Percentiles rank a stretch among this genome's conserved stretches.
Conservation (phyloP, 2,113 vertebrate species). For the Protobothrops mucrosquamatus region DNA sequence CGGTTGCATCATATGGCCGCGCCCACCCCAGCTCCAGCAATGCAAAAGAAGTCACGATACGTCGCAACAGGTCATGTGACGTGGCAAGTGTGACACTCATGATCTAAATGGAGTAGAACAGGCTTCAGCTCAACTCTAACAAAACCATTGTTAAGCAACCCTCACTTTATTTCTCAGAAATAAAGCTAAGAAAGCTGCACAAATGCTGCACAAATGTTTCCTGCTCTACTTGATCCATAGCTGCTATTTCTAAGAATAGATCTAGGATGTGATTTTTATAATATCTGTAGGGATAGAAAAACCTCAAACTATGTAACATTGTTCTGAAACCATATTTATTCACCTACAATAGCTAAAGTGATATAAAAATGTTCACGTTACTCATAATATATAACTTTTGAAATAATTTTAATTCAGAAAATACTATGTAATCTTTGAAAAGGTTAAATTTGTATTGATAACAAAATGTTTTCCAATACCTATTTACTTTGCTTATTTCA, state of each 20-base stretch:
- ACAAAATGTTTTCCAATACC: background rate
- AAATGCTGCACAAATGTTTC: background rate
- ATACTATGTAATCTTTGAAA: constrained; percentile 25
- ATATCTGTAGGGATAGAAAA: background rate
- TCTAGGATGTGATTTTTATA: background rate
- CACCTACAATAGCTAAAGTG: constrained; percentile 16
- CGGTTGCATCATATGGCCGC: no score
- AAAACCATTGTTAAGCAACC: background rate
- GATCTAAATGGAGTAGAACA: background rate
- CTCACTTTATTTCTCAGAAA: background rate
- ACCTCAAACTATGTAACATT: background rate
- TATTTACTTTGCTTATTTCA: background rate
- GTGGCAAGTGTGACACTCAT: no score
- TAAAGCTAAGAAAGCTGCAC: background rate
- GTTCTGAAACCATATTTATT: background rate
- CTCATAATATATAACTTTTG: constrained; percentile 12
- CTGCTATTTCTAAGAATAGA: background rate
- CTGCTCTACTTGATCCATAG: background rate
- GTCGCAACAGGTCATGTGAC: no score
- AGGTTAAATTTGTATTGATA: constrained; percentile 15
- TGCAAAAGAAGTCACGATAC: no score
- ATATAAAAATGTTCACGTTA: constrained; percentile 36
- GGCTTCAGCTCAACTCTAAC: background rate
- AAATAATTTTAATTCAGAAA: constrained; percentile 14
- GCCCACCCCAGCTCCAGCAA: no score